These are phyloP conservation scores for Sialia sialis DNA, from an alignment of 2,113 vertebrate species.

Conservation along the genomic window DNA sequence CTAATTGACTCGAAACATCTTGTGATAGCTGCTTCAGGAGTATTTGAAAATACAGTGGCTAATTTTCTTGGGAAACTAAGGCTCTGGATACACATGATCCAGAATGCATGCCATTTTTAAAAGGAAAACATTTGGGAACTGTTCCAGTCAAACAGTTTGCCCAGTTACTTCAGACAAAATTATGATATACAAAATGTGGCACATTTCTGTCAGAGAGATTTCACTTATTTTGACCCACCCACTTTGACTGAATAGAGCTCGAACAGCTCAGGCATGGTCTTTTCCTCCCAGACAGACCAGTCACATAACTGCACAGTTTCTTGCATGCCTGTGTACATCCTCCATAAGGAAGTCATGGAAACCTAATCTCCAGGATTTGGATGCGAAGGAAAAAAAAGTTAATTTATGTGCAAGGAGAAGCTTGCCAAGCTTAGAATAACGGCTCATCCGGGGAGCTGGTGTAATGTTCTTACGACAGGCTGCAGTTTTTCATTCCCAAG, in stretches of 20 bases:
- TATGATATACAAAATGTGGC: background rate
- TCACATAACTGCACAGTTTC: background rate
- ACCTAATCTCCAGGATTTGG: background rate
- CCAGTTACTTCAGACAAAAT: background rate
- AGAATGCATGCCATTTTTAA: background rate
- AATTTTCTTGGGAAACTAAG: background rate
- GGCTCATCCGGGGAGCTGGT: background rate
- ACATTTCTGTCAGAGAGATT: background rate
- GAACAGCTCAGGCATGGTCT: background rate
- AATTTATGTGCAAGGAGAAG: background rate
- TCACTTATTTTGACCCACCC: background rate
- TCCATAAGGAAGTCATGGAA: background rate
- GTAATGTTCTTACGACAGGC: accelerated
- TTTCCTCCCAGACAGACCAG: background rate
- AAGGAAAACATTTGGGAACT: background rate
- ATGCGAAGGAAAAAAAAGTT: background rate
- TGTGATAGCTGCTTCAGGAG: background rate
- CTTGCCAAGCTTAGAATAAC: background rate
- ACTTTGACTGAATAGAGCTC: background rate
- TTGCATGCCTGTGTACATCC: background rate
- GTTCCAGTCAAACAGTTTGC: background rate
- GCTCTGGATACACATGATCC: background rate
- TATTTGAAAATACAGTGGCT: background rate
- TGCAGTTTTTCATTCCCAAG: background rate
- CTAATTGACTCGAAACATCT: background rate